A percentile compares a stretch with the other conserved stretches of the same genome.
These are phyloP conservation scores for Crotophaga sulcirostris DNA, from an alignment of 2,113 vertebrate species.

Conservation along the genomic window DNA sequence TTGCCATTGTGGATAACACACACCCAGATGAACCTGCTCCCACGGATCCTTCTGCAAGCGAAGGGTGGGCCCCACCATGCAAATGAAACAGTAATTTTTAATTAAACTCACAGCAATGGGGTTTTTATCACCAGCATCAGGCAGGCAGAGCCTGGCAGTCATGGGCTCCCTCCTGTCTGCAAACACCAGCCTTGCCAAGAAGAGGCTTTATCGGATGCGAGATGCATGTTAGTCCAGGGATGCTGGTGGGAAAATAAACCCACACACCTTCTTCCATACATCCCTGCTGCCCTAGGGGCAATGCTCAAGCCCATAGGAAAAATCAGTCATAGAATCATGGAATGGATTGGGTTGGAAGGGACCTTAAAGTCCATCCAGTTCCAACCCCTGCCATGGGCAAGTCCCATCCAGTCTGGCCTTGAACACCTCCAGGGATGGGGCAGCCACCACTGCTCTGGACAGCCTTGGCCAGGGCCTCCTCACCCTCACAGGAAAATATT, in stretches of 20 bases:
- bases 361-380: too few species aligned
- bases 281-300: not conserved
- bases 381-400: too few species aligned
- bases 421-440: too few species aligned
- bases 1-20: not conserved
- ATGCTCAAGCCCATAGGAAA: fast-evolving
- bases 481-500: too few species aligned
- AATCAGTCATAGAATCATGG: too few species aligned
- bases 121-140: not conserved
- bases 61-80: not conserved
- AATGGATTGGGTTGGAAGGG: too few species aligned
- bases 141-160: not conserved
- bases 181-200: not conserved
- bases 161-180: not conserved
- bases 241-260: not conserved
- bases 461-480: too few species aligned
- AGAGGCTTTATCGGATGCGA: fast-evolving
- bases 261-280: not conserved
- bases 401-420: too few species aligned
- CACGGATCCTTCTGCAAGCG: not conserved
- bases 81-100: not conserved
- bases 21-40: not conserved
- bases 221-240: fast-evolving
- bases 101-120: not conserved
- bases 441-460: too few species aligned